A percentile compares a stretch with the other conserved stretches of the same genome.
These are phyloP conservation scores for Sebastes jordani DNA, from an alignment of 2,797 vertebrate genomes.

Conservation along the genomic window DNA sequence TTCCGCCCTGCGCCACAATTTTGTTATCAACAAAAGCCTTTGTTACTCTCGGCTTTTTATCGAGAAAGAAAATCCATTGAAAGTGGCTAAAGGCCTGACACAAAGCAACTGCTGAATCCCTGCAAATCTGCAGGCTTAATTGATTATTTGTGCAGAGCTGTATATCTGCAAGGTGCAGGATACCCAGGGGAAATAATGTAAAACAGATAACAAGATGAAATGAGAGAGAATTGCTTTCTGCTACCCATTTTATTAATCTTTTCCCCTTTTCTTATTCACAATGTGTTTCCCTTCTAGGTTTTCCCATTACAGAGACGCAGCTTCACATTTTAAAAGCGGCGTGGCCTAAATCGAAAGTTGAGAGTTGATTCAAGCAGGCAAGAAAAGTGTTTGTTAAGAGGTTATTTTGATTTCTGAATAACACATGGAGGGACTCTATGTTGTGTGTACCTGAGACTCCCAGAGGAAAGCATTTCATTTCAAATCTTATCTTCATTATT, in stretches of 20 bases:
- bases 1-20: slow-evolving; percentile 47
- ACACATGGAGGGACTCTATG: slow-evolving; percentile 3
- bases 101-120: slow-evolving; percentile 79
- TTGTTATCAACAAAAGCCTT: slow-evolving; percentile 73
- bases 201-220: slow-evolving; percentile 92
- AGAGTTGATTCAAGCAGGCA: slow-evolving; percentile 52
- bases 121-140: slow-evolving; percentile 85
- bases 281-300: slow-evolving; percentile 81
- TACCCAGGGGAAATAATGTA: slow-evolving; percentile 88
- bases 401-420: slow-evolving; percentile 66
- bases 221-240: slow-evolving; percentile 86
- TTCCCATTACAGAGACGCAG: slow-evolving; percentile 71
- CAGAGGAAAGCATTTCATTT: slow-evolving; percentile 35
- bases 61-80: slow-evolving; percentile 73
- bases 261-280: slow-evolving; percentile 79
- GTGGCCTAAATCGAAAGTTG: slow-evolving; percentile 75
- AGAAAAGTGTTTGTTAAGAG: slow-evolving; percentile 63
- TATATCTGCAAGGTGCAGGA: slow-evolving; percentile 84
- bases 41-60: slow-evolving; percentile 70
- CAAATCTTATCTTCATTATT: slow-evolving; percentile 56
- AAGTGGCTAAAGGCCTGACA: slow-evolving; percentile 77
- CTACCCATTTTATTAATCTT: slow-evolving; percentile 85
- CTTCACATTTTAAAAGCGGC: slow-evolving; percentile 35
- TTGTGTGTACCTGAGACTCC: slow-evolving; percentile 39
- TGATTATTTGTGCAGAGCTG: slow-evolving; percentile 85